Evolutionary conservation across 2,888 invertebrate species (phyloP).

Genomic region (Gonocerus acuteangulatus): DNA sequence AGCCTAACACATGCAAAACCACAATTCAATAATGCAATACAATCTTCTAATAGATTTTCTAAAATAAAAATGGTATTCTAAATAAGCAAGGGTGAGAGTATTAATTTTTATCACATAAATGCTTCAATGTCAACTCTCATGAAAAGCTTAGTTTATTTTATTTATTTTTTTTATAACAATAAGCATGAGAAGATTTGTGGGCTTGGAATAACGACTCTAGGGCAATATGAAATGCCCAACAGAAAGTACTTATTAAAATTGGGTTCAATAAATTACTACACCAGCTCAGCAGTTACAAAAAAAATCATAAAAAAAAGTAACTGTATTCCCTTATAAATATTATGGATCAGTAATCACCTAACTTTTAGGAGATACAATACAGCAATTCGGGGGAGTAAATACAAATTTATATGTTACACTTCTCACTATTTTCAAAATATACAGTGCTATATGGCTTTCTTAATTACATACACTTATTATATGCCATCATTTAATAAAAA

Average conservation of each 20-base stretch:
- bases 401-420: background rate
- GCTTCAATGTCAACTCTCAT: background rate
- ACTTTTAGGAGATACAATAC: too few relatives aligned
- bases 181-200: background rate
- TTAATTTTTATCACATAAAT: background rate
- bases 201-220: too few relatives aligned
- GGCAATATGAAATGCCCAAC: too few relatives aligned
- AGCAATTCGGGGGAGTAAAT: background rate
- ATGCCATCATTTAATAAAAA: too few relatives aligned
- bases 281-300: too few relatives aligned
- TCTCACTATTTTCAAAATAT: constrained; percentile 1
- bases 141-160: background rate
- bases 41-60: background rate
- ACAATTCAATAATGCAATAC: background rate
- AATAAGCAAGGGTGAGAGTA: background rate
- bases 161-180: background rate
- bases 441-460: background rate
- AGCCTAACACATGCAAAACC: background rate
- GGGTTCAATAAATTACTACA: too few relatives aligned
- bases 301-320: too few relatives aligned
- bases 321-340: too few relatives aligned
- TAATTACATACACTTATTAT: too few relatives aligned
- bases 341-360: too few relatives aligned
- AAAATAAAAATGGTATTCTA: background rate
- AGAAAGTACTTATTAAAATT: too few relatives aligned